Evolutionary conservation across 2,888 invertebrate species (phyloP), one percentile per base, ranked within the genome.

Genomic region (Cryptophagus acutangulus): DNA sequence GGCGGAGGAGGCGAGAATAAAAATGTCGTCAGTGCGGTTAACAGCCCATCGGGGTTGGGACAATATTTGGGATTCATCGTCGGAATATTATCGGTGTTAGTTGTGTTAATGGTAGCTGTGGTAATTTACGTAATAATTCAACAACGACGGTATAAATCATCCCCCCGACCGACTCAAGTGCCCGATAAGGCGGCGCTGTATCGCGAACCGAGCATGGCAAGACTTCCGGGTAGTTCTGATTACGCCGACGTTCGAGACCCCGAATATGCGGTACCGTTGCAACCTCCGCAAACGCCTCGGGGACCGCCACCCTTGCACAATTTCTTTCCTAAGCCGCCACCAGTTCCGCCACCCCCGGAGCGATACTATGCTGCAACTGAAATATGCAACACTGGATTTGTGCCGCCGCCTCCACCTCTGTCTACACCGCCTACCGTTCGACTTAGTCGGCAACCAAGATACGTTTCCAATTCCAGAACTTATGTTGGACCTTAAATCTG

Each of bases 311-410:
- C 73, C 38, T 60, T 76, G 47, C 76, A 76, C 58, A 74, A 74
- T 60, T 73, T 78, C 63, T 74, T 77, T 59, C 77, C 77, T 40
- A 74, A 78, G 66, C 79, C 76, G 51, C 78, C 77, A 38, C 75
- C 78, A 48, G 75, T 78, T 59, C 82, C 82, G 48, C 83, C 82
- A 40, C 79, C 80, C 28, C 76, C 78, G 47, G 81, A 82, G 68
- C 76, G 80, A 67, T 82, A 82, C 71, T 83, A 82, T 70, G 82
- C 82, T 51, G 79, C 82, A 54, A 79, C 81, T 47, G 81, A 82
- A 68, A 79, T 83, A 57, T 74, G 75, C 61, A 75, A 76, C 60
- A 58, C 63, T 36, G 63, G 63, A 36, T 65, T 68, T 48, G 61
- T 68, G 16, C 65, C 65, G 36, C 70, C 69, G 10, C 67, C 70